A percentile compares a stretch with the other conserved stretches of the same genome.
Conservation (phyloP, 1,140 invertebrate genomes). For the Drosophila subpulchrella region DNA sequence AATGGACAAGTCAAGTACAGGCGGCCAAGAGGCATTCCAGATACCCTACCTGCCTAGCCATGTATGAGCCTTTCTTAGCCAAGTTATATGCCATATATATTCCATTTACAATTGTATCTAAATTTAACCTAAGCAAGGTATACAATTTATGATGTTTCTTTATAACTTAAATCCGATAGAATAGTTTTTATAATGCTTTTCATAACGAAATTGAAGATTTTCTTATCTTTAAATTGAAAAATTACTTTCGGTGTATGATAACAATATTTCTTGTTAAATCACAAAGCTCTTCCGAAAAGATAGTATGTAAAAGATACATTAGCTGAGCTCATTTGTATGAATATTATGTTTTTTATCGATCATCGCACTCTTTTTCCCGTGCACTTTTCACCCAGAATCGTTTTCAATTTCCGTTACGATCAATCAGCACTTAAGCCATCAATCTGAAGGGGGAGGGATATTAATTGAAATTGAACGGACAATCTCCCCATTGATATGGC, state of each 20-base stretch:
- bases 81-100: too few relatives aligned
- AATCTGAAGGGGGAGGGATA: slow-evolving; percentile 17
- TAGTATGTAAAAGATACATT: neutral
- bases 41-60: slow-evolving; percentile 23
- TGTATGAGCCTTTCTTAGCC: neutral
- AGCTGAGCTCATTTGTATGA: neutral
- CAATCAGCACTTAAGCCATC: slow-evolving; percentile 13
- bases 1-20: slow-evolving; percentile 46
- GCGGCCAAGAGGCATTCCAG: slow-evolving; percentile 9
- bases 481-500: slow-evolving; percentile 21
- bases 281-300: too few relatives aligned
- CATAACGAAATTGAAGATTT: too few relatives aligned
- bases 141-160: too few relatives aligned
- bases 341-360: neutral
- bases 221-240: too few relatives aligned
- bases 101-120: too few relatives aligned
- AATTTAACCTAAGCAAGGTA: too few relatives aligned
- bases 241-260: too few relatives aligned
- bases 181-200: too few relatives aligned
- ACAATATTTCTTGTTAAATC: too few relatives aligned
- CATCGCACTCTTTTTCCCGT: neutral
- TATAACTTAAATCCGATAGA: too few relatives aligned
- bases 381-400: slow-evolving; percentile 7
- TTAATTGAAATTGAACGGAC: slow-evolving; percentile 26
- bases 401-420: slow-evolving; percentile 28